Conservation (phyloP, 2,113 vertebrate species). For the Nettapus auritus region DNA sequence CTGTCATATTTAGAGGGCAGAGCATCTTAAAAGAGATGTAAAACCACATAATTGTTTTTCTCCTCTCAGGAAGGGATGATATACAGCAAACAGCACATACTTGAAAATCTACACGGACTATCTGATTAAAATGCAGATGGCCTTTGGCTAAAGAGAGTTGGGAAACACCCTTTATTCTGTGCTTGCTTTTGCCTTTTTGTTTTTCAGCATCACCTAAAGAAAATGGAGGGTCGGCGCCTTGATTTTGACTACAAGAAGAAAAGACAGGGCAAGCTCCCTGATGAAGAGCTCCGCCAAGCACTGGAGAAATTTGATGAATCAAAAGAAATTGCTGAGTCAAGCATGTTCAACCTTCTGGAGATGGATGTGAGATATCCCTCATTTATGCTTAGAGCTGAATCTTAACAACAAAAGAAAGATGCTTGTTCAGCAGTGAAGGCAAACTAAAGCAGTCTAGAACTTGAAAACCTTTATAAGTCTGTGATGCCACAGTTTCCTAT, state of each 20-base stretch:
- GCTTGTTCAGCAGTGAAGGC: not conserved
- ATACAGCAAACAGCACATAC: not conserved
- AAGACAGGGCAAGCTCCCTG: conserved; percentile 92
- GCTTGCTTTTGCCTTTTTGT: not conserved
- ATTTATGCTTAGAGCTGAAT: not conserved
- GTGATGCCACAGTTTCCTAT: not conserved
- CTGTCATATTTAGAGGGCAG: not conserved
- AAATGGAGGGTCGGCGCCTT: conserved; percentile 93
- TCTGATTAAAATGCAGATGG: not conserved
- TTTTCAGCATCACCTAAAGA: conserved; percentile 95
- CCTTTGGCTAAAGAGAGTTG: not conserved
- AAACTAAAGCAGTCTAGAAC: not conserved
- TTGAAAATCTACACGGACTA: not conserved
- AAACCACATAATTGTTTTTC: not conserved
- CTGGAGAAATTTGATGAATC: conserved; percentile 98
- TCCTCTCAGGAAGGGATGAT: not conserved
- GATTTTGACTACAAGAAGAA: conserved; percentile 99
- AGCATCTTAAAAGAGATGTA: rapidly evolving
- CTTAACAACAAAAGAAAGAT: not conserved
- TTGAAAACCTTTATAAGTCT: not conserved
- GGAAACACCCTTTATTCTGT: not conserved
- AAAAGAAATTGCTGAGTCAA: conserved; percentile 96
- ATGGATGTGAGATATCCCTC: conserved; percentile 88
- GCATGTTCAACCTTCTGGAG: conserved; percentile 99
- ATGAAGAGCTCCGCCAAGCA: conserved; percentile 94